Evolutionary conservation across 2,797 vertebrate genomes (phyloP).

Genomic region (Coluber constrictor): DNA sequence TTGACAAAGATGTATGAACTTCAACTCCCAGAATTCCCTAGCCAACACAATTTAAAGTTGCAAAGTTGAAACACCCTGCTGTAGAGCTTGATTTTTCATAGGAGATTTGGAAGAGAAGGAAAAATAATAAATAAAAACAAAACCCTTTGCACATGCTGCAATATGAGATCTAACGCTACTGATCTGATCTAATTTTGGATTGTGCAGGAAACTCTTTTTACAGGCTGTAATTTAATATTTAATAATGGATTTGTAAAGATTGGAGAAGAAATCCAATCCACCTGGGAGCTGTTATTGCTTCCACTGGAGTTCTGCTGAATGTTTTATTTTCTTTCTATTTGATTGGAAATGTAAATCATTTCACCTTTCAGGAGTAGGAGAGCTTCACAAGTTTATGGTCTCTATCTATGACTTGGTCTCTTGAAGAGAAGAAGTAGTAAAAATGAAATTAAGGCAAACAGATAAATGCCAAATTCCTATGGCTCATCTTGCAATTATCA

Average conservation of each 20-base stretch:
- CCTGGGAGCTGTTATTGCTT: constrained; percentile 51
- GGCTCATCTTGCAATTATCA: constrained; percentile 61
- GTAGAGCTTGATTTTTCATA: constrained; percentile 8
- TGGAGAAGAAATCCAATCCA: constrained; percentile 43
- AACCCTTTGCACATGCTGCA: constrained; percentile 26
- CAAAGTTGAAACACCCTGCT: not conserved
- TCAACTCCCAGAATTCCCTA: not conserved
- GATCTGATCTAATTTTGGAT: constrained; percentile 57
- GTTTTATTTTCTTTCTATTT: constrained; percentile 56
- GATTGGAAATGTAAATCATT: constrained; percentile 66
- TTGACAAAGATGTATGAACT: not conserved
- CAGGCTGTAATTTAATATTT: constrained; percentile 49
- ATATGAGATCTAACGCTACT: constrained; percentile 39
- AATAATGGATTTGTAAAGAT: constrained; percentile 52
- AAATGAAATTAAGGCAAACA: constrained; percentile 65
- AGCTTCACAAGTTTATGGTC: constrained; percentile 53
- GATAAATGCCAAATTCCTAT: constrained; percentile 57
- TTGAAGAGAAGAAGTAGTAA: constrained; percentile 67
- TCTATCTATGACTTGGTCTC: constrained; percentile 49
- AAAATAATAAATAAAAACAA: not conserved
- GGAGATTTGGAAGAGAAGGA: constrained; percentile 21
- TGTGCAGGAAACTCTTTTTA: constrained; percentile 39
- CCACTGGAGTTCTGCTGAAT: constrained; percentile 42
- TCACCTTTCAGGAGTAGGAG: constrained; percentile 54
- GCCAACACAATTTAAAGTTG: not conserved